Base-by-base conservation (phyloP, 2,113 vertebrate species). In the Gavia stellata region DNA sequence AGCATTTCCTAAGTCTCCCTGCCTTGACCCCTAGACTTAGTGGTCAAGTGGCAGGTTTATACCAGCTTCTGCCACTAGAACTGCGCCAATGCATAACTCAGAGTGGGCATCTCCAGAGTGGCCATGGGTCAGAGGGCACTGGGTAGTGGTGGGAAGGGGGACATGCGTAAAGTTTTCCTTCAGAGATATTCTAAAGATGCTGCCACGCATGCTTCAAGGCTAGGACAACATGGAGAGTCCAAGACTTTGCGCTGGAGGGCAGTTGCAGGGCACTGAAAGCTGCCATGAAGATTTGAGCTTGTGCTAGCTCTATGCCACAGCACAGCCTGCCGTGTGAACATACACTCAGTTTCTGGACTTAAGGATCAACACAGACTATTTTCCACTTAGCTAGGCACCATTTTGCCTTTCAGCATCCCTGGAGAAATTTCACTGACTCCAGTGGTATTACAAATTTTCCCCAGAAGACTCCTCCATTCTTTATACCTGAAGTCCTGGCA, bases 261-360 rank as follows among this genome's bases (percentile, higher is more conserved):
- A 55, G 28, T 23, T 55, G 34, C 42, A 67, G 33, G 31, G 17
- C 36, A 29, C 2, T 1, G 45, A 89, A 91, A 91, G 12, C 65
- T 71, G 17, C 44, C 38, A 17, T 10, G 62, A 83, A n/a, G 20
- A 82, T 61, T 16, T 44, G 56, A 75, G 20, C 3, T 44, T 75
- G 9, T 50, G 14, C 15, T 0, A 1, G 53, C 40, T 71, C 85
- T 42, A 53, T 77, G 44, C 33, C 29, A 25, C 26, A 49, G 38
- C 0, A 0, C 25, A 36, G 44, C 49, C 53, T 90, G 28, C 34
- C 4, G 0, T 62, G 24, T 23, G 33, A 79, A 42, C 33, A 12
- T 6, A 49, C 2, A 11, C 38, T 66, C 59, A n/a, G 3, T 74
- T 80, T 92, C 83, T 61, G 36, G 38, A 44, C 47, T 75, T n/a